Evolutionary conservation across 2,113 vertebrate genomes (phyloP), one percentile per base, ranked within the genome.

Genomic region (Siphamia tubifer): DNA sequence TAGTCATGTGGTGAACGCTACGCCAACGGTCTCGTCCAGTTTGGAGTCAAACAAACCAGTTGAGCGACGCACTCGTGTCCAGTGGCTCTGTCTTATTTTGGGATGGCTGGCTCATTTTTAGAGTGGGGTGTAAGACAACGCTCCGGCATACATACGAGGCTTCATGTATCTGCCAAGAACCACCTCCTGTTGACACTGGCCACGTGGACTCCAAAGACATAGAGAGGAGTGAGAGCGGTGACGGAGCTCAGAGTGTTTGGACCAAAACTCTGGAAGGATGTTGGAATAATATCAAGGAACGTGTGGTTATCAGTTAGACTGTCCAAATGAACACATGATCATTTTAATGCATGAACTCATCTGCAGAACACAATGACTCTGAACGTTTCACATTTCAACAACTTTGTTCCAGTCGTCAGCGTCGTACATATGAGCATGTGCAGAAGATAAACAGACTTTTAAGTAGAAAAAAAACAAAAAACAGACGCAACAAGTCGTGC

Each of bases 141-240:
- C 78, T 68, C 23, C 60, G 70, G 81, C 68, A 67, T 56, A 28
- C 24, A 56, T 67, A 32, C 65, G 86, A 68, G 67, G 52, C 51
- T 48, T 74, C 66, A 23, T 44, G 62, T 48, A 38, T 45, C 66
- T 69, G 83, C 83, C 86, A 79, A 84, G 70, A 88, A 74, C 88
- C 88, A 82, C 90, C 88, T 92, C 87, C 87, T 94, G 93, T 94
- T 94, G 92, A 94, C 91, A 90, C 75, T 65, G 85, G 84, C 91
- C 93, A 94, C 90, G 92, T 93, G 93, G 85, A 65, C 73, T 56
- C 47, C 19, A 73, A 39, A 79, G 54, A 81, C 54, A 84, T 68
- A 81, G 55, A 35, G 52, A 66, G 68, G 31, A 60, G 63, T 74
- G 65, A 36, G 31, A 47, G 63, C 55, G 17, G 47, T 56, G 65